Evolutionary conservation across 2,113 vertebrate genomes (phyloP), one percentile per base, ranked within the genome.

Genomic region (Cyphotilapia sp.): DNA sequence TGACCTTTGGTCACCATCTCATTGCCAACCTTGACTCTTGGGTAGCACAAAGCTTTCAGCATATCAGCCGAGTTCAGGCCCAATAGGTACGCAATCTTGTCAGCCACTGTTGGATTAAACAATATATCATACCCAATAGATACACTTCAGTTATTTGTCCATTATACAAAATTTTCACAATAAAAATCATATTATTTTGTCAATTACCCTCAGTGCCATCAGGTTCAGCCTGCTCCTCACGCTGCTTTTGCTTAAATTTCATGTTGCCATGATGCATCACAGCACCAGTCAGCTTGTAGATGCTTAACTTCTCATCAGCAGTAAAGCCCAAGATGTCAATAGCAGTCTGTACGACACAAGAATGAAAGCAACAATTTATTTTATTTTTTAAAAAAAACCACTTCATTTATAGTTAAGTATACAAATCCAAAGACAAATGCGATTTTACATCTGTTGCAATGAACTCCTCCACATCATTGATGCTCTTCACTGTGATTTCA

Each of bases 211-310:
- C 57, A 33, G 22, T 96, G 92, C 94, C 93, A 81, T 96, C 95
- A 47, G 95, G 95, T 45, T 95, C 94, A 47, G 84, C 95, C 94
- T 96, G 95, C 92, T 96, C 95, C 31, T 96, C 95, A 13, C 95
- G 92, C 87, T 95, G 94, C 85, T 96, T 96, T 56, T 96, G 95
- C 90, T 96, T 95, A 59, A 95, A 95, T 82, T 95, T 94, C 92
- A 94, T 84, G 90, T 49, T 90, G 82, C 97, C 97, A 49, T 94
- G 94, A 92, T 94, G 94, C 95, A 98, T 96, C 91, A 97, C 97
- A 91, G 97, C 97, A 91, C 97, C 98, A 59, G 97, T 97, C 90
- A 98, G 95, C 93, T 98, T 98, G 94, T 96, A 98, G 90, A 97
- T 96, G 85, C 89, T 96, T 10, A 94, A 10, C 51, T 98, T 99